phyloP scores from a whole-genome alignment of 1,140 invertebrate species.

The Pseudomyrmex pallidus region DNA sequence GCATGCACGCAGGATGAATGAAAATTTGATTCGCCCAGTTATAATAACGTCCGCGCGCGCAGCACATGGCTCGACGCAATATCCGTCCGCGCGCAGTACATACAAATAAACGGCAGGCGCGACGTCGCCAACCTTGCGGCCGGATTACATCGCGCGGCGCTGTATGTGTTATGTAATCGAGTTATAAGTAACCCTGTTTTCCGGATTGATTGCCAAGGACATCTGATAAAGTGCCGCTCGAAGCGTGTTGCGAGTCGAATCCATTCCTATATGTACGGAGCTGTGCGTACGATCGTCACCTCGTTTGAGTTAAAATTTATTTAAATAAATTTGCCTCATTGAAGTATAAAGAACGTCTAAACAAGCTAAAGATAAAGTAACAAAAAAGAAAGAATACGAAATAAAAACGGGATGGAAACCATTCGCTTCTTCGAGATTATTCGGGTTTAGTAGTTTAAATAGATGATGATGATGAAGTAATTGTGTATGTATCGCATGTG shows the following conservation, averaged over 20 bases:
- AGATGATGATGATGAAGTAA: neutral
- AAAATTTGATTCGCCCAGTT: conserved; percentile 31
- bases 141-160: neutral
- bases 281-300: too few relatives aligned
- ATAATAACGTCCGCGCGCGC: neutral
- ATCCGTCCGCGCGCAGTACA: neutral
- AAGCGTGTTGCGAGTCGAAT: neutral
- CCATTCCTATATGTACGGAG: neutral
- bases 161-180: conserved; percentile 39
- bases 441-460: neutral
- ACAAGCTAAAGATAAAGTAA: neutral
- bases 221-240: conserved; percentile 41
- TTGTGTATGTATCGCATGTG: neutral
- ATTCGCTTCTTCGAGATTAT: neutral
- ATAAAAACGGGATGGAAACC: neutral
- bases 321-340: neutral
- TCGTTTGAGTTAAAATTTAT: neutral
- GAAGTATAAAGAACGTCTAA: neutral
- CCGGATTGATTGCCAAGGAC: conserved; percentile 50
- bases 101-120: conserved; percentile 28
- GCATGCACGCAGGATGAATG: conserved; percentile 20
- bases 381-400: neutral
- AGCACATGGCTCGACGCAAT: neutral
- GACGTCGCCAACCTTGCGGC: conserved; percentile 7
- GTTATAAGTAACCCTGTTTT: conserved; percentile 40